Evolutionary conservation across 2,797 vertebrate genomes (phyloP).

Genomic region (Echeneis naucrates): DNA sequence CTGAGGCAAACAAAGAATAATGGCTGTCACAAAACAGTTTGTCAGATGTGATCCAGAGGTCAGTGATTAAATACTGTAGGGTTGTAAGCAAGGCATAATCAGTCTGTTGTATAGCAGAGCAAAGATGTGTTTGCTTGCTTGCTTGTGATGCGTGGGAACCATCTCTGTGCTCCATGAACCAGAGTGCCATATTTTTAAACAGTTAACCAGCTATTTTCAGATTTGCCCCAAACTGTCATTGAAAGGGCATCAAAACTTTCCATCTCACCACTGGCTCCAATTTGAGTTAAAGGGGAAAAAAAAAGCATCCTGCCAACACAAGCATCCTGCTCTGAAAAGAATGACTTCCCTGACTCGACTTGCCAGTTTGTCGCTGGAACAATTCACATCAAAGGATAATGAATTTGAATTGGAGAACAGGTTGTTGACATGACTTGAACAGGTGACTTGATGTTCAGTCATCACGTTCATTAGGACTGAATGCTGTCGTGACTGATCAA

Average conservation of each 20-base stretch:
- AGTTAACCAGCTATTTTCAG: slow-evolving; percentile 74
- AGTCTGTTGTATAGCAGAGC: slow-evolving; percentile 8
- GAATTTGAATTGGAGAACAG: slow-evolving; percentile 18
- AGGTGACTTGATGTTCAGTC: neutral
- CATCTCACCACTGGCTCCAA: slow-evolving; percentile 55
- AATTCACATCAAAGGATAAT: slow-evolving; percentile 13
- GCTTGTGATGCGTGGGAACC: slow-evolving; percentile 47
- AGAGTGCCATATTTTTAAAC: slow-evolving; percentile 48
- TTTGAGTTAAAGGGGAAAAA: slow-evolving; percentile 18
- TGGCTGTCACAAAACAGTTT: slow-evolving; percentile 14
- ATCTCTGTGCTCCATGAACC: slow-evolving; percentile 48
- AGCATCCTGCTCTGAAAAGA: slow-evolving; percentile 49
- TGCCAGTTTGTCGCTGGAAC: slow-evolving; percentile 18
- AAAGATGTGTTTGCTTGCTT: neutral
- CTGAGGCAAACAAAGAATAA: slow-evolving; percentile 20
- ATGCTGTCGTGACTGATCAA: slow-evolving; percentile 4
- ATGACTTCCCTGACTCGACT: slow-evolving; percentile 26
- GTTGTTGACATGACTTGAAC: slow-evolving; percentile 13
- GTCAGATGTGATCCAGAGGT: slow-evolving; percentile 6
- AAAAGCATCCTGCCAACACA: slow-evolving; percentile 33
- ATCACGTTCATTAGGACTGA: neutral
- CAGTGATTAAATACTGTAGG: slow-evolving; percentile 5
- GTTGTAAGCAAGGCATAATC: slow-evolving; percentile 1
- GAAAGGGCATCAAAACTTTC: slow-evolving; percentile 71
- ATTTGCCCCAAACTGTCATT: slow-evolving; percentile 67